Evolutionary conservation across 2,113 vertebrate species (phyloP).

Genomic region (Meriones unguiculatus): DNA sequence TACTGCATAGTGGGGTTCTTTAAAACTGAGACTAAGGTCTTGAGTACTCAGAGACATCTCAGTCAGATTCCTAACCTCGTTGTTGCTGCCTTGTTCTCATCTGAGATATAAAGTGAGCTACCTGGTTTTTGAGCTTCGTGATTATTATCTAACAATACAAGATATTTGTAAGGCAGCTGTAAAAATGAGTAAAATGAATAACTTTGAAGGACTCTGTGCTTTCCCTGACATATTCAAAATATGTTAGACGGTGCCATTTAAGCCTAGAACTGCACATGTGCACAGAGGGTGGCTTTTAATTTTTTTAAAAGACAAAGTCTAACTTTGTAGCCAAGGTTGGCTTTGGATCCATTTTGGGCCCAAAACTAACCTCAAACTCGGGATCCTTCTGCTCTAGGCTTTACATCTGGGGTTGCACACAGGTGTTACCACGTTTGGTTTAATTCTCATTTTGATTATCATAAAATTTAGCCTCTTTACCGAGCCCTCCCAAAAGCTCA

Average conservation of each 20-base stretch:
- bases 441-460: background rate
- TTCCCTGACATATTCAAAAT: background rate
- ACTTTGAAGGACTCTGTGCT: background rate
- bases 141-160: background rate
- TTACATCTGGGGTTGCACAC: background rate
- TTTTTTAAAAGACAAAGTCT: background rate
- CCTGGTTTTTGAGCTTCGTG: background rate
- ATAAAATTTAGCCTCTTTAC: background rate
- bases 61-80: background rate
- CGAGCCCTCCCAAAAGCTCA: background rate
- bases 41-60: background rate
- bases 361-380: background rate
- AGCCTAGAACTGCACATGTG: background rate
- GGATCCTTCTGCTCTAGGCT: background rate
- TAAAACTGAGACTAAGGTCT: background rate
- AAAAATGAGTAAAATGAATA: background rate
- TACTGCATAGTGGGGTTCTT: background rate
- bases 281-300: background rate
- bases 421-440: background rate
- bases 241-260: background rate
- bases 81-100: background rate
- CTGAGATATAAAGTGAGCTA: background rate
- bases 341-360: background rate
- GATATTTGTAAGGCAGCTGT: background rate
- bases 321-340: background rate